A percentile compares a stretch with the other conserved stretches of the same genome.
Conservation (phyloP, 2,797 vertebrate genomes). For the Rhynchotus rufescens region DNA sequence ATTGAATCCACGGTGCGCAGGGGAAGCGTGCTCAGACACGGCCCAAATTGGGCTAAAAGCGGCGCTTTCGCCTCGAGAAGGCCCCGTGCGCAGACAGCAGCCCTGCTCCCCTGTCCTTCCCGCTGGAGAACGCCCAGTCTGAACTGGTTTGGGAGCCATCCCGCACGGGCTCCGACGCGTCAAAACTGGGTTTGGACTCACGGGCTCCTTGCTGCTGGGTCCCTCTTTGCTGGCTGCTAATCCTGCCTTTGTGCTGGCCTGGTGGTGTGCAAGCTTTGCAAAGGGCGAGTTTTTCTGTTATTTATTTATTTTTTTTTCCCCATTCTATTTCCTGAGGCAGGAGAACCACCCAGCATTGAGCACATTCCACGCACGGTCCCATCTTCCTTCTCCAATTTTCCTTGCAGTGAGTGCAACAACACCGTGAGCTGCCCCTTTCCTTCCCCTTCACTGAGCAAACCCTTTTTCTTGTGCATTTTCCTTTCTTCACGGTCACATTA, state of each 20-base stretch:
- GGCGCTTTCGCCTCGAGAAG: not conserved
- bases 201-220: not conserved
- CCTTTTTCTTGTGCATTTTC: not conserved
- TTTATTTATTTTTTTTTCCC: not conserved
- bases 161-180: slow-evolving; percentile 50
- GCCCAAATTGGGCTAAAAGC: slow-evolving; percentile 15
- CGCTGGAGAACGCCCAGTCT: slow-evolving; percentile 37
- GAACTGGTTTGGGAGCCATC: slow-evolving; percentile 61
- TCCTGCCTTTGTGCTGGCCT: slow-evolving; percentile 38
- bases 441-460: not conserved
- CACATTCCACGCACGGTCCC: not conserved
- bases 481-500: not conserved
- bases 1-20: slow-evolving; percentile 9
- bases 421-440: not conserved
- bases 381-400: not conserved
- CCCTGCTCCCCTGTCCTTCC: not conserved
- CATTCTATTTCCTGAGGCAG: slow-evolving; percentile 8
- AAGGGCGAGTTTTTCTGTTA: slow-evolving; percentile 55
- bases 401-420: not conserved
- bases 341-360: not conserved
- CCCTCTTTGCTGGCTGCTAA: slow-evolving; percentile 41
- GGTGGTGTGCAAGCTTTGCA: slow-evolving; percentile 26
- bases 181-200: slow-evolving; percentile 15
- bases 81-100: not conserved
- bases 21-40: not conserved